Percentiles rank a stretch among this genome's conserved stretches.
Evolutionary conservation across 2,888 invertebrate genomes (phyloP).

Genomic region (Drosophila formosana): DNA sequence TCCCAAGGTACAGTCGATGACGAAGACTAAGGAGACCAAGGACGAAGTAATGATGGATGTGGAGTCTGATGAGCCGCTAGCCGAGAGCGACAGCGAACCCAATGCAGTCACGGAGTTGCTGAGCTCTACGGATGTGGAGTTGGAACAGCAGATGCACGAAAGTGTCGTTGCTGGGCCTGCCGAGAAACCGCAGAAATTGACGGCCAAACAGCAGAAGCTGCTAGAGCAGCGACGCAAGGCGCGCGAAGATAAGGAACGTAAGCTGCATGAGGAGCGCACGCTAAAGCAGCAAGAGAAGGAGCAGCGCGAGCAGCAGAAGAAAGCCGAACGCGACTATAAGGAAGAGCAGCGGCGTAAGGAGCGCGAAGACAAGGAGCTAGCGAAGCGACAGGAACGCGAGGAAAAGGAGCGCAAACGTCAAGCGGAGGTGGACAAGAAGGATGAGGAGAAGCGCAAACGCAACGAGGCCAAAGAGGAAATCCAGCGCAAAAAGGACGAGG

Average conservation of each 20-base stretch:
- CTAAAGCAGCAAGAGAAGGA: conserved; percentile 83
- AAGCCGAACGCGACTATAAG: conserved; percentile 85
- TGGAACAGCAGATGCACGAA: conserved; percentile 45
- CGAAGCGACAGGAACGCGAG: conserved; percentile 83
- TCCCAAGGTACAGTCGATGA: conserved; percentile 50
- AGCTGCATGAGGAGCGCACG: conserved; percentile 85
- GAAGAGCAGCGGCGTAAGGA: conserved; percentile 85
- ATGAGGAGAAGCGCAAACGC: conserved; percentile 84
- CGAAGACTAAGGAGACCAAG: neutral
- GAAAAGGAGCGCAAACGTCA: conserved; percentile 83
- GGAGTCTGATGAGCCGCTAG: conserved; percentile 6
- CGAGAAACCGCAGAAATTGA: conserved; percentile 54
- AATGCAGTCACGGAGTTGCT: conserved; percentile 10
- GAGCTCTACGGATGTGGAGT: conserved; percentile 38
- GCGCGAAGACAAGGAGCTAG: conserved; percentile 86
- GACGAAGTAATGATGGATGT: conserved; percentile 1
- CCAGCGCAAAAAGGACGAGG: conserved; percentile 83
- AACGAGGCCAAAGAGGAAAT: conserved; percentile 84
- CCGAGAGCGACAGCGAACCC: conserved; percentile 40
- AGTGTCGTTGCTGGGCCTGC: neutral
- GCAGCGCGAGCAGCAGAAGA: conserved; percentile 74
- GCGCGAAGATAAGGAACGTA: conserved; percentile 84
- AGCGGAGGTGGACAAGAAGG: conserved; percentile 83
- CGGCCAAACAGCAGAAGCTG: conserved; percentile 79
- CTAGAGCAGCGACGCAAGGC: conserved; percentile 77